Evolutionary conservation across 2,888 invertebrate genomes (phyloP), one percentile per base, ranked within the genome.

Genomic region (Ypsolopha scabrella): DNA sequence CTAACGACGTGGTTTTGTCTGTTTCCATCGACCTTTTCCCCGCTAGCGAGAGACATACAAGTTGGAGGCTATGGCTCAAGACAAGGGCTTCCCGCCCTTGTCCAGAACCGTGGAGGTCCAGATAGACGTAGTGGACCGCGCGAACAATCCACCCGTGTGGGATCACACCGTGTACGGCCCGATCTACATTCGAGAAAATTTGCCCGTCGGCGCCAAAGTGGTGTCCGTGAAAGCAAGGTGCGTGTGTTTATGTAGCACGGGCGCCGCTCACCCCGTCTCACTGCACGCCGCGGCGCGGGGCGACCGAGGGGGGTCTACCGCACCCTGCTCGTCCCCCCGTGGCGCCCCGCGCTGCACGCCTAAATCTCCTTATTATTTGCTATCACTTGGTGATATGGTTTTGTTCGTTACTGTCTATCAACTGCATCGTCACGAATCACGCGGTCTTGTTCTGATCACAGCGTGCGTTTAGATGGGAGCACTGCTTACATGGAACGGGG

Each of bases 211-310:
- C 89, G 95, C 95, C 89, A 96, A 94, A 92, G 96, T 97, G 91
- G 94, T 96, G 88, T 96, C 96, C 89, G 94, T 97, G 88, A 97
- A 97, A 94, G 97, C 97, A 93, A 96, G 96, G 96, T 97, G 95
- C 93, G 95, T 70, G 74, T 70, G 76, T 71, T 77, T 78, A 81
- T 75, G 77, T 76, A 78, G 39, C 82, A 80, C 85, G 88, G 88
- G 88, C 88, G 87, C 87, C 87, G 89, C 89, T 89, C 89, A 88
- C 87, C 88, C 88, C 88, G 78, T 24, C 70, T 68, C 80, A 74
- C 79, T 72, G 83, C 86, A 83, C 87, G 83, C 79, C 68, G 75
- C 67, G 75, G 69, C 61, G 61, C 62, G 70, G 64, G 35, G 59
- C 67, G 69, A 64, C 63, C 52, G 51, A 47, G 39, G 53, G 41